Conservation (phyloP, 2,113 vertebrate genomes). For the Orcinus orca region DNA sequence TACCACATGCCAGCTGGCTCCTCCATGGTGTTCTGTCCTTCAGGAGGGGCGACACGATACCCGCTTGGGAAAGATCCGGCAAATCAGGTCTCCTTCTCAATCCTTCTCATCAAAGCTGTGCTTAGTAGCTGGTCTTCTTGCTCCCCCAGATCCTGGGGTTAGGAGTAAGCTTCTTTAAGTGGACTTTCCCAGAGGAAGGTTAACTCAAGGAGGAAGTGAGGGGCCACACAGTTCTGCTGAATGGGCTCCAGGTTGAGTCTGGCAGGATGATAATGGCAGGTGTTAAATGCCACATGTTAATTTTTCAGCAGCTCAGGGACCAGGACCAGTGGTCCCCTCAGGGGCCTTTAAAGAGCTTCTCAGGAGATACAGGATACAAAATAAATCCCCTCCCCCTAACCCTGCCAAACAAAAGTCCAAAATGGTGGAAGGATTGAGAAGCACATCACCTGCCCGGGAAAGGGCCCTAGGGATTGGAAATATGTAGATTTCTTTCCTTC, state of each 20-base stretch:
- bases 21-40: neutral
- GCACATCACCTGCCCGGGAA: neutral
- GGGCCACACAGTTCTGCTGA: neutral
- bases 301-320: slow-evolving; percentile 4
- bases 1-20: neutral
- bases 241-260: neutral
- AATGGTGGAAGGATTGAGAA: neutral
- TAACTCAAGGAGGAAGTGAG: neutral
- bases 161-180: neutral
- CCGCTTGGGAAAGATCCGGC: neutral
- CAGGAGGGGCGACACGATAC: too few relatives aligned
- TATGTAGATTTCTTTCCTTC: neutral
- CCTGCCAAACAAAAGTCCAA: neutral
- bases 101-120: neutral
- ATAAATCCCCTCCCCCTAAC: neutral
- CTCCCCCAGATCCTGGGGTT: neutral
- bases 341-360: neutral
- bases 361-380: neutral
- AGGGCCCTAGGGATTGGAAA: neutral
- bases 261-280: neutral
- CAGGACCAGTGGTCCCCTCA: neutral
- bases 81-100: neutral
- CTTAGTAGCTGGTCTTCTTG: neutral
- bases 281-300: neutral
- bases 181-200: neutral